Conservation (phyloP, 2,888 invertebrate species). For the Globia sparganii region DNA sequence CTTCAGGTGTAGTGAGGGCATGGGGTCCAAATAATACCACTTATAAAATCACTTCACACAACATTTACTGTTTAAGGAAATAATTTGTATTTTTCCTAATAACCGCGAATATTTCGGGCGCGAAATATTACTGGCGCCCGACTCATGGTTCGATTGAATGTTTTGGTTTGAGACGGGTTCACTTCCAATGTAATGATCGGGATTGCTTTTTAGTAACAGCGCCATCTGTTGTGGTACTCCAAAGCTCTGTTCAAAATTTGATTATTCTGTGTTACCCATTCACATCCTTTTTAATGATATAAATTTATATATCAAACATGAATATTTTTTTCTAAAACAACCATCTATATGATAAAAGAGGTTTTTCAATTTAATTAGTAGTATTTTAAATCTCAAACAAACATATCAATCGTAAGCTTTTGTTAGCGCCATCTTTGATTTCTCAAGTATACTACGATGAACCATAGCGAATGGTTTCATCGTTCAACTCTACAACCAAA, state of each 20-base stretch:
- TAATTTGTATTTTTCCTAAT: constrained; percentile 65
- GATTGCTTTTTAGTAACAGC: constrained; percentile 59
- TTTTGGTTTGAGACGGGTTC: constrained; percentile 77
- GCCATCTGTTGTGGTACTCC: constrained; percentile 70
- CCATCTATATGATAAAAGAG: neutral
- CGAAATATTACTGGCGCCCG: constrained; percentile 81
- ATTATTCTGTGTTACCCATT: constrained; percentile 5
- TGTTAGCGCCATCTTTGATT: constrained; percentile 65
- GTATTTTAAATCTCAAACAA: neutral
- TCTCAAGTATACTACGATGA: constrained; percentile 40
- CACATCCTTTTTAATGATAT: neutral
- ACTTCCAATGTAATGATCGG: constrained; percentile 80
- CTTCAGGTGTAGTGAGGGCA: constrained; percentile 89
- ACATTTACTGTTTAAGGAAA: constrained; percentile 72
- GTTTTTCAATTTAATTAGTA: neutral
- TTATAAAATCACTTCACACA: constrained; percentile 79
- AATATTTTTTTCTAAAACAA: neutral
- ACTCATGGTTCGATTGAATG: constrained; percentile 85
- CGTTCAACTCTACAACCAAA: constrained; percentile 32
- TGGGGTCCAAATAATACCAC: constrained; percentile 74
- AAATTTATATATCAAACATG: no score
- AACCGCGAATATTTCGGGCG: constrained; percentile 80
- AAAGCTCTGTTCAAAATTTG: constrained; percentile 11
- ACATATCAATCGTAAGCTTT: neutral
- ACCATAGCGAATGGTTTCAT: constrained; percentile 54